Conservation (phyloP, 2,113 vertebrate genomes). For the Silurus meridionalis region DNA sequence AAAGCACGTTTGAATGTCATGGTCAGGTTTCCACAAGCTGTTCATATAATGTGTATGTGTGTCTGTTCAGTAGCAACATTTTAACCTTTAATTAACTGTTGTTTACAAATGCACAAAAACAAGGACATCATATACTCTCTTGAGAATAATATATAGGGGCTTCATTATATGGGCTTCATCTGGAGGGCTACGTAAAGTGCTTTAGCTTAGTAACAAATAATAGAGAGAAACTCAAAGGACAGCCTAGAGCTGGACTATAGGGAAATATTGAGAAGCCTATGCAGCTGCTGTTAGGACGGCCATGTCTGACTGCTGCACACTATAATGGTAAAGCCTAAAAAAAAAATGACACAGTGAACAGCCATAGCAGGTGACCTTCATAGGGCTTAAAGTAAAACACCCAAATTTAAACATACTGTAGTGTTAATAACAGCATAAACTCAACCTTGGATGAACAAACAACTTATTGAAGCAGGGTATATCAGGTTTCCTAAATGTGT, state of each 20-base stretch:
- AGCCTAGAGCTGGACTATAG: constrained; percentile 15
- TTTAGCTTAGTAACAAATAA: constrained; percentile 23
- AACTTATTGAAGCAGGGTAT: not conserved
- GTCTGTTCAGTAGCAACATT: not conserved
- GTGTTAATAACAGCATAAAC: not conserved
- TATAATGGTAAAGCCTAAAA: not conserved
- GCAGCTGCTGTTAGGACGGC: not conserved
- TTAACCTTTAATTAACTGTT: not conserved
- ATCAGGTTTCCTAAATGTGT: not conserved
- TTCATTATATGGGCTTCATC: not conserved
- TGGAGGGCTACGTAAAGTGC: not conserved
- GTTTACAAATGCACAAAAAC: not conserved
- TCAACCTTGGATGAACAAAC: not conserved
- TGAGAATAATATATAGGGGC: not conserved
- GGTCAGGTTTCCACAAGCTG: no score
- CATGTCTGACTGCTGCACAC: not conserved
- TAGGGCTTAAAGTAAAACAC: not conserved
- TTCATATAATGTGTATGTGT: not conserved
- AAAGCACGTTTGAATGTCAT: no score
- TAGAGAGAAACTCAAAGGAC: not conserved
- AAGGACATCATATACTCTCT: not conserved
- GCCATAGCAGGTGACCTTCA: not conserved
- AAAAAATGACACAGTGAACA: not conserved
- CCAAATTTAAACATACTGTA: not conserved
- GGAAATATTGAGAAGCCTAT: constrained; percentile 10